Percentiles rank a stretch among this genome's conserved stretches.
Evolutionary conservation across 2,113 vertebrate species (phyloP).

Genomic region (Helogale parvula): DNA sequence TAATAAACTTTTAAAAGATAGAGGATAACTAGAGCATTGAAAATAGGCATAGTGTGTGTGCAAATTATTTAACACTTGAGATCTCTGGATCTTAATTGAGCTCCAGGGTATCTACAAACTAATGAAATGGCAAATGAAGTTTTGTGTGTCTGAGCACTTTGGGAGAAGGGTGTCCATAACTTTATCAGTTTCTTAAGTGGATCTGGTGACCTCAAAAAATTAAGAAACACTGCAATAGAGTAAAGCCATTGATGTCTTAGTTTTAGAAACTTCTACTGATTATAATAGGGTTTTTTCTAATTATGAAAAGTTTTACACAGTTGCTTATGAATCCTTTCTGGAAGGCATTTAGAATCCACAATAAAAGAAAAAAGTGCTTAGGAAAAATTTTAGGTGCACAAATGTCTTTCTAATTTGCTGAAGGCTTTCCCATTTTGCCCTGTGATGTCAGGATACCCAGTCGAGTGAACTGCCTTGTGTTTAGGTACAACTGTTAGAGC

Average conservation of each 20-base stretch:
- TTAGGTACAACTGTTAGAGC: not conserved
- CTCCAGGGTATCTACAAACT: not conserved
- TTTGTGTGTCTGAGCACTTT: not conserved
- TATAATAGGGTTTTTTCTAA: not conserved
- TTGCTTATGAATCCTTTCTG: not conserved
- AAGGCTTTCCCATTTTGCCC: not conserved
- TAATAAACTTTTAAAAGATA: not conserved
- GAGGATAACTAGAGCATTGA: not conserved
- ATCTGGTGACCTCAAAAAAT: not conserved
- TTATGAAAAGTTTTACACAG: not conserved
- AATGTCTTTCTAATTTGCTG: not conserved
- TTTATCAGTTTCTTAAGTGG: not conserved
- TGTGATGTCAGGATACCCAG: not conserved
- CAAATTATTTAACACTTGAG: not conserved
- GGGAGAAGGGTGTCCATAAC: not conserved
- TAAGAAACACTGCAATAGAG: not conserved
- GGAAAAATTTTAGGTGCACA: not conserved
- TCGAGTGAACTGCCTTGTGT: not conserved
- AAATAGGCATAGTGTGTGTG: not conserved
- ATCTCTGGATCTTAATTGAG: not conserved
- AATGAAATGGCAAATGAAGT: not conserved
- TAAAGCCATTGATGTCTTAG: not conserved
- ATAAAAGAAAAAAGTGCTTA: not conserved
- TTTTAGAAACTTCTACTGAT: not conserved
- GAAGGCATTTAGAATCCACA: not conserved